phyloP scores from a whole-genome alignment of 2,888 invertebrate species.

The Rhingia campestris region DNA sequence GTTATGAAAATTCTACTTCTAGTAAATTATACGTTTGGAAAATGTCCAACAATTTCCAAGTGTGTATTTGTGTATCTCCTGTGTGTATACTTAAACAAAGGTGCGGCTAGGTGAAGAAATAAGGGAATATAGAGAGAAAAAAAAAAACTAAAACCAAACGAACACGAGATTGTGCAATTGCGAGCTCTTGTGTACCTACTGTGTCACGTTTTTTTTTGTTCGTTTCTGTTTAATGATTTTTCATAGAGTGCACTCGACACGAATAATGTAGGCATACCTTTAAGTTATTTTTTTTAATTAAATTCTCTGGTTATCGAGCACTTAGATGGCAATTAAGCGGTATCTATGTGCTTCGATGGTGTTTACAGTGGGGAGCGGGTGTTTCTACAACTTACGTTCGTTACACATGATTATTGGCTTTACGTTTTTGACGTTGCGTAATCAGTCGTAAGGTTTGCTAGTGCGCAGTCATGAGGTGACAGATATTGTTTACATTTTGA shows the following conservation, averaged over 20 bases:
- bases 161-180: constrained; percentile 59
- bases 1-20: constrained; percentile 44
- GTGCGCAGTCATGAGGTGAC: too few species aligned
- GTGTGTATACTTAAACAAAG: constrained; percentile 66
- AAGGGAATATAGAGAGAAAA: constrained; percentile 3
- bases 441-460: too few species aligned
- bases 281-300: constrained; percentile 28
- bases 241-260: constrained; percentile 26
- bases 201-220: constrained; percentile 54
- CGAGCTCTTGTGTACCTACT: constrained; percentile 34
- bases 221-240: constrained; percentile 8
- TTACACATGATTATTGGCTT: too few species aligned
- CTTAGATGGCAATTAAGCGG: neutral
- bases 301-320: constrained; percentile 20
- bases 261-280: constrained; percentile 24
- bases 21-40: constrained; percentile 34
- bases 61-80: constrained; percentile 34
- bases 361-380: too few species aligned
- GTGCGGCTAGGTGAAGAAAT: constrained; percentile 53
- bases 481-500: too few species aligned
- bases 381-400: too few species aligned
- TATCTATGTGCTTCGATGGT: neutral
- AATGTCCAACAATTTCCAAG: constrained; percentile 15
- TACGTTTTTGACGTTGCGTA: too few species aligned
- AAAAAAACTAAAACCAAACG: constrained; percentile 33